These are phyloP conservation scores for Protonibea diacanthus DNA, from an alignment of 2,797 vertebrate genomes.

Conservation along the genomic window DNA sequence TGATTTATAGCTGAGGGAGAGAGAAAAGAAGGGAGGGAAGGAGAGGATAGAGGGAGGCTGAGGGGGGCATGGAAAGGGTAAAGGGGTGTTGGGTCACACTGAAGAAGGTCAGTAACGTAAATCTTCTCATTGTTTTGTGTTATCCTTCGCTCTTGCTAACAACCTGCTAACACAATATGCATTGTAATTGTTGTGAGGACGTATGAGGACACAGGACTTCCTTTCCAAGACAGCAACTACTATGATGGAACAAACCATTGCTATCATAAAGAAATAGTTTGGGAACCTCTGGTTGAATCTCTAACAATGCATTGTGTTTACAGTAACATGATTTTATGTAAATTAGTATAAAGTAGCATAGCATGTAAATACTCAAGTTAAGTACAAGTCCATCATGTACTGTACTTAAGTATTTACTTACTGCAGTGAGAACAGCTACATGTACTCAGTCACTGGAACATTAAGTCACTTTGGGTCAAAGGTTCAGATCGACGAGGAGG, in stretches of 20 bases:
- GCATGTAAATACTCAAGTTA: no score
- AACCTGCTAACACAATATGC: conserved; percentile 3
- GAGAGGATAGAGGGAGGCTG: conserved; percentile 26
- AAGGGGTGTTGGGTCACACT: conserved; percentile 44
- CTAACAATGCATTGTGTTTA: background rate
- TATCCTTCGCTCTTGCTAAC: conserved; percentile 40
- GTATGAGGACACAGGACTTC: background rate
- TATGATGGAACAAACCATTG: background rate
- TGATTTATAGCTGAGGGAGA: conserved; percentile 82
- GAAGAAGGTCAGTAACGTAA: conserved; percentile 74
- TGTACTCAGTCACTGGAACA: no score
- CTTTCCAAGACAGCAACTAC: background rate
- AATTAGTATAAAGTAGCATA: no score
- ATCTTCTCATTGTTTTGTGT: conserved; percentile 53
- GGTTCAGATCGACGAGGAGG: no score
- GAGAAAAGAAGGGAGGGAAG: conserved; percentile 48
- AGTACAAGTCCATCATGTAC: no score
- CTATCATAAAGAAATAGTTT: no score
- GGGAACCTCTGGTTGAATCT: background rate
- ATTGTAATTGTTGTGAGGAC: background rate
- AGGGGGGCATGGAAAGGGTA: conserved; percentile 42
- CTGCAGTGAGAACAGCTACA: no score
- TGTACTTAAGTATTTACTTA: no score
- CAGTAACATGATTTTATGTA: no score
- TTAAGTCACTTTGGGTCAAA: no score